Conservation (phyloP, 1,140 invertebrate genomes). For the Cyrtorhinus lividipennis region DNA sequence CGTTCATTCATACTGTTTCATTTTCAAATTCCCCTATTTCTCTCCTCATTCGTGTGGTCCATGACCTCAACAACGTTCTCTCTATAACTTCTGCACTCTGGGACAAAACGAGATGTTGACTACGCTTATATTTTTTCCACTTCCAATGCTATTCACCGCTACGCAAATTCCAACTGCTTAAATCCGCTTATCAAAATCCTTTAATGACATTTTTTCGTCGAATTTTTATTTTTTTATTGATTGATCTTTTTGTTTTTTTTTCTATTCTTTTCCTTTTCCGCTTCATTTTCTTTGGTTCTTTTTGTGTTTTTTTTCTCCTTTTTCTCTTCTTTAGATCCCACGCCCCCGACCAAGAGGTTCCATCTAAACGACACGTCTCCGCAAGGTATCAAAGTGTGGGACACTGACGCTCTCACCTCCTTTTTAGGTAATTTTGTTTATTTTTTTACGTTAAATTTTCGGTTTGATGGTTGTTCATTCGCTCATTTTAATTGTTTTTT, state of each 20-base stretch:
- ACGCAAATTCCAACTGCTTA: no score
- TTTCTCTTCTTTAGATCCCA: slow-evolving; percentile 8
- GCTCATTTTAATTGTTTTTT: no score
- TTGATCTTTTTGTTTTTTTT: background rate
- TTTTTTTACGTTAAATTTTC: background rate
- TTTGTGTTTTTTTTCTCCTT: background rate
- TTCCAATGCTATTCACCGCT: no score
- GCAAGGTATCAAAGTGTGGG: background rate
- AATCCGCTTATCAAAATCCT: no score
- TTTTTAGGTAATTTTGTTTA: background rate
- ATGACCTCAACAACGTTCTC: no score
- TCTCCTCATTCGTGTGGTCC: no score
- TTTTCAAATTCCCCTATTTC: no score
- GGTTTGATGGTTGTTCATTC: slow-evolving; percentile 8
- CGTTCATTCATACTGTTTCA: no score
- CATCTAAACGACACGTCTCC: background rate
- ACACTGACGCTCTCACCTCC: background rate
- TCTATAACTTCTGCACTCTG: no score
- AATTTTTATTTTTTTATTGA: background rate
- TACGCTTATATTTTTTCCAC: no score
- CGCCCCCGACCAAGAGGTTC: slow-evolving; percentile 4
- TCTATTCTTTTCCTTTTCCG: slow-evolving; percentile 11
- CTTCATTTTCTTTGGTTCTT: background rate
- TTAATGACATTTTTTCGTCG: no score
- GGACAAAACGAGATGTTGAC: no score